Conservation (phyloP, 2,113 vertebrate genomes). For the Myotis lucifugus region DNA sequence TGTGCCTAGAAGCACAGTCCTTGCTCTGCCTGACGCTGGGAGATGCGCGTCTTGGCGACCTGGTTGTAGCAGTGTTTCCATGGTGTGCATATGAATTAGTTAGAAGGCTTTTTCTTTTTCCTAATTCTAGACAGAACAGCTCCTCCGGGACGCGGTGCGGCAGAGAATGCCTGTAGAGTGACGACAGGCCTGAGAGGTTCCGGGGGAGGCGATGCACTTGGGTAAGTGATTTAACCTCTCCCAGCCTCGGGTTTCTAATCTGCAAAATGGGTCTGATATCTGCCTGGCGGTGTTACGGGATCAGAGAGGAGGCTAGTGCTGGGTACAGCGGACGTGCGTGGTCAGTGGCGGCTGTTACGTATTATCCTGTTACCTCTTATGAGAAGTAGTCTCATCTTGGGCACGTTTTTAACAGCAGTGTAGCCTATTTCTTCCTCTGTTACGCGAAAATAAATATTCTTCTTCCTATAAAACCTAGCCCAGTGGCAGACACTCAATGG, state of each 20-base stretch:
- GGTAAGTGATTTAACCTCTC: neutral
- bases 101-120: neutral
- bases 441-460: neutral
- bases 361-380: neutral
- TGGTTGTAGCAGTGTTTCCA: neutral
- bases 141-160: no score
- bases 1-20: neutral
- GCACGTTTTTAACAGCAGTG: neutral
- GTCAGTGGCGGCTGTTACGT: no score
- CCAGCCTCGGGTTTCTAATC: neutral
- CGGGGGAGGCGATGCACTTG: fast-evolving
- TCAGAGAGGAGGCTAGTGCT: no score
- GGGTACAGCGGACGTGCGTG: fast-evolving
- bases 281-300: fast-evolving
- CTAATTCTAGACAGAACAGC: neutral
- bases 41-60: no score
- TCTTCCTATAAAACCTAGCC: neutral
- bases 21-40: neutral
- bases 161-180: neutral
- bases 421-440: neutral
- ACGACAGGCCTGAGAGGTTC: fast-evolving
- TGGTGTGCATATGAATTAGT: neutral
- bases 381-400: no score
- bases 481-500: fast-evolving
- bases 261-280: fast-evolving